Conservation (phyloP, 2,888 invertebrate genomes). For the Orthosia incerta region DNA sequence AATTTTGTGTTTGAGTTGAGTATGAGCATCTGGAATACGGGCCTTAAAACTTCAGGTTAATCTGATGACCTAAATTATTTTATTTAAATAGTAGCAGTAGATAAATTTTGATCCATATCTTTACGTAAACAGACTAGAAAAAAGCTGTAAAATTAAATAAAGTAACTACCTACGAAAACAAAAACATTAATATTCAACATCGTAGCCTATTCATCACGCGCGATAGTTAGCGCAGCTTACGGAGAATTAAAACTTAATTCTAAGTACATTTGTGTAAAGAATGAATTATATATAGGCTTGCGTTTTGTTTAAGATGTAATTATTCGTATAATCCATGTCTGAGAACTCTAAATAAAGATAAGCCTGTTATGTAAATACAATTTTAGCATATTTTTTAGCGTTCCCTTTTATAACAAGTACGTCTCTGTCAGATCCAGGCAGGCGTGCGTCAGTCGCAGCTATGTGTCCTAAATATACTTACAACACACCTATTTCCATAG, state of each 20-base stretch:
- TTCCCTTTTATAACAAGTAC: background rate
- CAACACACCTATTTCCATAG: background rate
- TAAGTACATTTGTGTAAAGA: constrained; percentile 24
- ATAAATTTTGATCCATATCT: background rate
- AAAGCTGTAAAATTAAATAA: constrained; percentile 13
- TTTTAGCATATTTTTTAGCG: constrained; percentile 10
- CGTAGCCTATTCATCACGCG: constrained; percentile 39
- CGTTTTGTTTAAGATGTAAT: constrained; percentile 39
- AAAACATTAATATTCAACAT: constrained; percentile 25
- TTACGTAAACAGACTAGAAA: background rate
- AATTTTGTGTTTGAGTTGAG: too few species aligned
- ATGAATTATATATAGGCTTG: constrained; percentile 31
- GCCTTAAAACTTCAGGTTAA: too few species aligned
- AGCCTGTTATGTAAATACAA: constrained; percentile 22
- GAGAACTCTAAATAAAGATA: constrained; percentile 32
- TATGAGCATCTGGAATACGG: too few species aligned
- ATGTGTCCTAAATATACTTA: background rate
- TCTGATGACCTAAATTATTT: too few species aligned
- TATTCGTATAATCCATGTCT: constrained; percentile 47
- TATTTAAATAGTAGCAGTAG: too few species aligned
- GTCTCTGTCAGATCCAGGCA: too few species aligned
- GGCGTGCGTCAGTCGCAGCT: background rate
- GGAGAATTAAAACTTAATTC: constrained; percentile 51
- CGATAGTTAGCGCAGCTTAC: constrained; percentile 50
- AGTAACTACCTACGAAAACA: constrained; percentile 12